These are phyloP conservation scores for Echiichthys vipera DNA, from an alignment of 2,797 vertebrate genomes.

Conservation along the genomic window DNA sequence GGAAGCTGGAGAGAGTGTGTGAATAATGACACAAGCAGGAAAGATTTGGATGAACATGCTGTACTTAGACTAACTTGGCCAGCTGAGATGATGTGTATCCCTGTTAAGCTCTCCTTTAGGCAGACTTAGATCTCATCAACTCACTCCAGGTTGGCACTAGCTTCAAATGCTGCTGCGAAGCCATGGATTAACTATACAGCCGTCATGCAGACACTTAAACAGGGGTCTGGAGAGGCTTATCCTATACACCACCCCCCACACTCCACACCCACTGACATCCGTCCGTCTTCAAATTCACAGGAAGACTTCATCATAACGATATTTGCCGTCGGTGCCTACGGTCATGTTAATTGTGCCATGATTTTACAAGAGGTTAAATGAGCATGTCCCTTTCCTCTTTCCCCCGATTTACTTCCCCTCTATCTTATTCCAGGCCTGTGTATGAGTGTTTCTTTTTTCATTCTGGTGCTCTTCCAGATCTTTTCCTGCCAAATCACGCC, in stretches of 20 bases:
- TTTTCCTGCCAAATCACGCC: constrained; percentile 62
- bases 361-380: constrained; percentile 71
- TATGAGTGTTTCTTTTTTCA: constrained; percentile 47
- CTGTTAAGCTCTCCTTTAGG: constrained; percentile 79
- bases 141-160: constrained; percentile 72
- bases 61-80: constrained; percentile 75
- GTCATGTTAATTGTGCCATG: constrained; percentile 63
- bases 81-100: constrained; percentile 74
- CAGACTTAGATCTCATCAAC: constrained; percentile 79
- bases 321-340: constrained; percentile 19
- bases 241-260: not conserved
- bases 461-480: constrained; percentile 63
- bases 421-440: constrained; percentile 44
- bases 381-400: constrained; percentile 31
- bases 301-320: constrained; percentile 39
- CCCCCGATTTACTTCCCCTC: constrained; percentile 40
- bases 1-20: constrained; percentile 56
- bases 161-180: constrained; percentile 67
- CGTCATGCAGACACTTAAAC: constrained; percentile 73
- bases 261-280: constrained; percentile 32
- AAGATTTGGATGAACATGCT: constrained; percentile 73
- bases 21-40: constrained; percentile 69
- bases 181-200: constrained; percentile 69
- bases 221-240: constrained; percentile 68
- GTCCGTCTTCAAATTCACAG: constrained; percentile 21